Conservation (phyloP, 2,113 vertebrate species). For the Meleagris gallopavo region DNA sequence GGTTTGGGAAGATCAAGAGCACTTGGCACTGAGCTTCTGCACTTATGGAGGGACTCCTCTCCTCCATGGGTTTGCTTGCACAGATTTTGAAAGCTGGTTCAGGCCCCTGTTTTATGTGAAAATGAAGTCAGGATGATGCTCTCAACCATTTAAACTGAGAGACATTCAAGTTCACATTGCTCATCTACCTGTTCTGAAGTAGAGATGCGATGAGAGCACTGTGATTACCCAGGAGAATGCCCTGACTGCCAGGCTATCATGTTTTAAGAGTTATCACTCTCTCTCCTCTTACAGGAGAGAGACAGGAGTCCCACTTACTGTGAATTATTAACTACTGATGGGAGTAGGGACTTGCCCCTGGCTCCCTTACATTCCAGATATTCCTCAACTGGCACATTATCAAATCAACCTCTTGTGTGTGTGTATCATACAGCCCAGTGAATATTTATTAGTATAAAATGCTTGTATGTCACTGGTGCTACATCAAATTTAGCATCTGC, state of each 20-base stretch:
- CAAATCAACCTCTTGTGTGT: background rate
- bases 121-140: background rate
- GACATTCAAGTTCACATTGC: background rate
- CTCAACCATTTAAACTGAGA: background rate
- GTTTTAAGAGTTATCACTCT: background rate
- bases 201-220: accelerated
- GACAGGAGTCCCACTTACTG: background rate
- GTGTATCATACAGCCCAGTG: background rate
- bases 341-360: background rate
- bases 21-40: accelerated
- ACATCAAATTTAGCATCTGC: background rate
- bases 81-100: background rate
- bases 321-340: background rate
- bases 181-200: background rate
- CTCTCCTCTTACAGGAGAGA: background rate
- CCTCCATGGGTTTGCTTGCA: background rate
- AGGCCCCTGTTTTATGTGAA: background rate
- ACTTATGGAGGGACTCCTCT: background rate
- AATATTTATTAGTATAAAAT: background rate
- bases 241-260: background rate
- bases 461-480: background rate
- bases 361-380: background rate
- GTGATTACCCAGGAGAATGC: background rate
- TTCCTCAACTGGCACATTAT: background rate
- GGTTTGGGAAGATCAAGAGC: background rate